Conservation (phyloP, 2,888 invertebrate genomes). For the Cactoblastis cactorum region DNA sequence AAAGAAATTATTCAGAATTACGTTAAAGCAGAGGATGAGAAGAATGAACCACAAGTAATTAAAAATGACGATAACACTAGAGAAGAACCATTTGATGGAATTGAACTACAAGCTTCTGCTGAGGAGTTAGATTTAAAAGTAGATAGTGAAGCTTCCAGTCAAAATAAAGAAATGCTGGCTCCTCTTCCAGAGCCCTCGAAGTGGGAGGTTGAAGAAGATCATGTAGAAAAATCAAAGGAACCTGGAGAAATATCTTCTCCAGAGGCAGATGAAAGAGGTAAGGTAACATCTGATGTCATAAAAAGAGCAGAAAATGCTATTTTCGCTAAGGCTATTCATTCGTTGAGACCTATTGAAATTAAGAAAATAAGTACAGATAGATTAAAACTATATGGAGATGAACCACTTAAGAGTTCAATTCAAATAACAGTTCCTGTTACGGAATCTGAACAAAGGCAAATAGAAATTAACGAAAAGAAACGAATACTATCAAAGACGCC, state of each 20-base stretch:
- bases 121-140: slow-evolving; percentile 78
- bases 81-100: slow-evolving; percentile 77
- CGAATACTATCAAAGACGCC: slow-evolving; percentile 70
- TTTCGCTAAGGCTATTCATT: slow-evolving; percentile 92
- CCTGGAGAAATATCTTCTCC: slow-evolving; percentile 71
- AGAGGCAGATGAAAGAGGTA: slow-evolving; percentile 79
- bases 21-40: slow-evolving; percentile 62
- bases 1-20: slow-evolving; percentile 79
- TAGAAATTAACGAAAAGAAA: slow-evolving; percentile 70
- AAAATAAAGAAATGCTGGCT: slow-evolving; percentile 82
- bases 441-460: slow-evolving; percentile 63
- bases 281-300: slow-evolving; percentile 91
- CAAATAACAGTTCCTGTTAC: slow-evolving; percentile 77
- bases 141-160: slow-evolving; percentile 58
- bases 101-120: slow-evolving; percentile 78
- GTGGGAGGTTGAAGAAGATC: slow-evolving; percentile 89
- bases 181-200: slow-evolving; percentile 90
- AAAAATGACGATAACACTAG: slow-evolving; percentile 56
- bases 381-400: slow-evolving; percentile 82
- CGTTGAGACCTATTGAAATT: slow-evolving; percentile 87
- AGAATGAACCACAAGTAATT: slow-evolving; percentile 35
- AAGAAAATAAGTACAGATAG: slow-evolving; percentile 85
- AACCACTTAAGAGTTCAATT: slow-evolving; percentile 57
- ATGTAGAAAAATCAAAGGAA: slow-evolving; percentile 60
- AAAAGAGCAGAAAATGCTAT: slow-evolving; percentile 95